These are phyloP conservation scores for Chloroceryle aenea DNA, from an alignment of 2,113 vertebrate species.

Conservation along the genomic window DNA sequence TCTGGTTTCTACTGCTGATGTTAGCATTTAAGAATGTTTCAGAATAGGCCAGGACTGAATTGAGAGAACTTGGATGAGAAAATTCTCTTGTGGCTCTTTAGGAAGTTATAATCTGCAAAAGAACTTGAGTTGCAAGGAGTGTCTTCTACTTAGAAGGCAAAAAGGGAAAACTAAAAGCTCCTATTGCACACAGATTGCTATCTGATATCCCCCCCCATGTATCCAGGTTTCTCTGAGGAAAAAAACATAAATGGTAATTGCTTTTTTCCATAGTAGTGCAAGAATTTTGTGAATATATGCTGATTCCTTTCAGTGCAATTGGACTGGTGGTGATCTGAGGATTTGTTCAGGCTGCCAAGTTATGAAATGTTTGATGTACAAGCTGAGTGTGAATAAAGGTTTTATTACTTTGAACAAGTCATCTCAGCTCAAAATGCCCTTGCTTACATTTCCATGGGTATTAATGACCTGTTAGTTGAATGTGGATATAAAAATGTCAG, in stretches of 20 bases:
- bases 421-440: neutral
- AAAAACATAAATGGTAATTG: neutral
- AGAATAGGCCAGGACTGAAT: neutral
- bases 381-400: slow-evolving; percentile 31
- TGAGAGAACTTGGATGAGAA: neutral
- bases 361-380: slow-evolving; percentile 28
- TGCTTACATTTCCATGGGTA: slow-evolving; percentile 22
- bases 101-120: slow-evolving; percentile 12
- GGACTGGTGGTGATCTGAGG: neutral
- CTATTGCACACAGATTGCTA: neutral
- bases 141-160: neutral
- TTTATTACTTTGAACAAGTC: slow-evolving; percentile 40
- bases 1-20: neutral
- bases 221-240: neutral
- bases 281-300: neutral
- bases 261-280: neutral
- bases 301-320: neutral
- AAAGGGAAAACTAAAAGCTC: neutral
- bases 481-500: slow-evolving; percentile 36
- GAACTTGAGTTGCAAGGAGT: neutral
- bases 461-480: slow-evolving; percentile 32
- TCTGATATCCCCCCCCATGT: neutral
- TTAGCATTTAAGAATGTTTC: neutral
- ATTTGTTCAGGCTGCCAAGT: slow-evolving; percentile 21
- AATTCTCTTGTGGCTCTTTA: slow-evolving; percentile 23